phyloP scores from a whole-genome alignment of 2,888 invertebrate genomes.

The Helobdella robusta region DNA sequence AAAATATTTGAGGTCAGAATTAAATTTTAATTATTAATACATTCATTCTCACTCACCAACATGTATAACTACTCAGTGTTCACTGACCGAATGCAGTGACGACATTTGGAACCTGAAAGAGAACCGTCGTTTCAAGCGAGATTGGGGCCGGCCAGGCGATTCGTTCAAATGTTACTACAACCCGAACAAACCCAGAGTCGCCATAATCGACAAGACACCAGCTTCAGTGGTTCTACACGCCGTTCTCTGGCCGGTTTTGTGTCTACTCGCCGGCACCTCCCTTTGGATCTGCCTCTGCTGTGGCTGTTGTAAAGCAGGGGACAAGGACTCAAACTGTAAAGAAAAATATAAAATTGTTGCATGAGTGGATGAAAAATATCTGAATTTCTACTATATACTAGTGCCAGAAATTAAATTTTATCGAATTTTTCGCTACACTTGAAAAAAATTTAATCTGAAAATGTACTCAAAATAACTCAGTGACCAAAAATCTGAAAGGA shows the following conservation, averaged over 20 bases:
- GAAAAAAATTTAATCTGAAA: no score
- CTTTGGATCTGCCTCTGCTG: conserved; percentile 34
- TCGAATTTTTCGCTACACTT: no score
- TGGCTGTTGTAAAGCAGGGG: conserved; percentile 32
- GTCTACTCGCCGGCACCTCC: conserved; percentile 28
- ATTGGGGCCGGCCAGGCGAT: conserved; percentile 30
- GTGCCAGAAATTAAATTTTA: no score
- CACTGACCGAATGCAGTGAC: conserved; percentile 33
- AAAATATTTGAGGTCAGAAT: neutral
- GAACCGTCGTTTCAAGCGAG: conserved; percentile 27
- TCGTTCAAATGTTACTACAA: conserved; percentile 31
- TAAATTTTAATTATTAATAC: neutral
- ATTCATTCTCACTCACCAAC: neutral
- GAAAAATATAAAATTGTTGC: conserved; percentile 20
- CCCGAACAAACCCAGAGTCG: conserved; percentile 26
- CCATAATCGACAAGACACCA: conserved; percentile 29
- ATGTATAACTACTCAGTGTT: no score
- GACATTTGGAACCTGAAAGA: conserved; percentile 34
- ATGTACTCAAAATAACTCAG: no score
- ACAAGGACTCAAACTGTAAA: conserved; percentile 23
- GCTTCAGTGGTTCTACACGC: conserved; percentile 29
- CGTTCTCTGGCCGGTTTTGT: conserved; percentile 33
- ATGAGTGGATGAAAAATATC: neutral
- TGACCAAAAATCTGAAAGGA: no score
- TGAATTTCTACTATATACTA: no score